Evolutionary conservation across 2,113 vertebrate species (phyloP), one percentile per base, ranked within the genome.

Genomic region (Antigone vipio): DNA sequence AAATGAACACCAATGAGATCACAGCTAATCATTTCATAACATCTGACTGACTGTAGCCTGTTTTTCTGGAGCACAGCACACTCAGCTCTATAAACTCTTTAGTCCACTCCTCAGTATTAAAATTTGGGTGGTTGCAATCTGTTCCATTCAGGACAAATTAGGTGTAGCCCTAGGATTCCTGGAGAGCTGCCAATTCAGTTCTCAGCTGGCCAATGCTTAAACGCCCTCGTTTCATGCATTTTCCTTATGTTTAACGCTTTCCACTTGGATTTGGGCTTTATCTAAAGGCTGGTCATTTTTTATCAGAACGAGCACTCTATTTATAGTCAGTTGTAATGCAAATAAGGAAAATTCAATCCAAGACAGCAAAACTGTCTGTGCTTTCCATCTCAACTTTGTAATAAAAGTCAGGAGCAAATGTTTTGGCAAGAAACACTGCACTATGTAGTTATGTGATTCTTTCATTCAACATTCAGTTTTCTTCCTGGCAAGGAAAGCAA

Each of bases 81-180:
- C 44, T 89, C 53, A 66, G 45, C 42, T 91, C 91, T 86, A 80
- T 84, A 92, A 89, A 95, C 59, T 71, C 73, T 82, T 73, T 49
- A 81, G 76, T 50, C 50, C 21, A 12, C 44, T 88, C 42, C 62
- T 88, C 50, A 71, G 84, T 80, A 89, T 95, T 91, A 94, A 94
- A 90, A 53, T 81, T 73, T 91, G 79, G 82, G 85, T 86, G 87
- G 82, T 52, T 96, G 77, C 72, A 94, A 89, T 95, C 82, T 93
- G 76, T 92, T 94, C 89, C 55, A 92, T 94, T 95, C 92, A 96
- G 86, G 80, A 93, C 55, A 92, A 96, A 95, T 92, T 89, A 95
- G 95, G 92, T 95, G 83, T 90, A 97, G 73, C 85, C 58, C 45
- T 81, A 62, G 56, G 85, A 94, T 89, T 94, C 83, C 82, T 96